Conservation (phyloP, 2,113 vertebrate genomes). For the Chrysemys picta region DNA sequence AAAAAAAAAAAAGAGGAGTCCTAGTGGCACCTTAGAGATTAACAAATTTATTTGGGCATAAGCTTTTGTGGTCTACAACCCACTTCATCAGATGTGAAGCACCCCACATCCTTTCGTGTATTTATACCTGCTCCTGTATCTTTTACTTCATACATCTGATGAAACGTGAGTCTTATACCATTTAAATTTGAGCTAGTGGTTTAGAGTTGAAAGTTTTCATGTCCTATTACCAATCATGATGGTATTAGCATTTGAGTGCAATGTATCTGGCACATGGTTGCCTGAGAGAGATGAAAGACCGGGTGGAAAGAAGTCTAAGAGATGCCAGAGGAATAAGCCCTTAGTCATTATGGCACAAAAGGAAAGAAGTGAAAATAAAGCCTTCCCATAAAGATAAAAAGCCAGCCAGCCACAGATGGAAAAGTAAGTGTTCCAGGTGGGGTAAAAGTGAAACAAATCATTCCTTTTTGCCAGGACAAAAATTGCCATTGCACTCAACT, state of each 20-base stretch:
- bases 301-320: not conserved
- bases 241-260: not conserved
- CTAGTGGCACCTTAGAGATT: no score
- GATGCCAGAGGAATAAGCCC: not conserved
- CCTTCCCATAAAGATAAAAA: not conserved
- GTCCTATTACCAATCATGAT: not conserved
- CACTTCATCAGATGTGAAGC: no score
- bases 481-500: not conserved
- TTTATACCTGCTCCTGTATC: no score
- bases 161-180: not conserved
- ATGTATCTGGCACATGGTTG: not conserved
- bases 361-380: not conserved
- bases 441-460: not conserved
- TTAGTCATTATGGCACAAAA: not conserved
- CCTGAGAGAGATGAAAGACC: not conserved
- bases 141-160: no score
- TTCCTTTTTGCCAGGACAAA: not conserved
- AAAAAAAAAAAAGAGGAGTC: no score
- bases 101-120: no score
- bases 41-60: no score
- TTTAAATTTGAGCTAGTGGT: not conserved
- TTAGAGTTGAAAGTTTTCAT: not conserved
- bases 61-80: no score
- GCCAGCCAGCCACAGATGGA: not conserved
- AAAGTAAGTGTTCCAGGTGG: not conserved